A percentile compares a stretch with the other conserved stretches of the same genome.
Conservation (phyloP, 2,113 vertebrate genomes). For the Chunga burmeisteri region DNA sequence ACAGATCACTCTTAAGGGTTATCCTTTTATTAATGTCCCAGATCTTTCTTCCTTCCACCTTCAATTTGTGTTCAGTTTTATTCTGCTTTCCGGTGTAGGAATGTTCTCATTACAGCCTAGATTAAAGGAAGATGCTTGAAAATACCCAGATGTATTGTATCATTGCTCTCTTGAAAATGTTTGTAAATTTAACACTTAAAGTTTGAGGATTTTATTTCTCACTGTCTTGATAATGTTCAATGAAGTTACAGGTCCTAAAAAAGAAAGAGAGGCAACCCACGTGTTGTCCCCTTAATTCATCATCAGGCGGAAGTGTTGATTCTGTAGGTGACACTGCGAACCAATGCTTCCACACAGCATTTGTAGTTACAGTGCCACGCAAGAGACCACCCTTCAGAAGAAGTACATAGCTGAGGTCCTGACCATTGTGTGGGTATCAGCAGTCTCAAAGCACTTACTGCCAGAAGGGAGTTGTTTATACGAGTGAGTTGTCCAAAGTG, state of each 20-base stretch:
- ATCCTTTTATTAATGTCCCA: background rate
- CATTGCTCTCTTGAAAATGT: background rate
- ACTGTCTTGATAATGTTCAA: background rate
- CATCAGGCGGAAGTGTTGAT: background rate
- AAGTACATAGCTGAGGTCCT: background rate
- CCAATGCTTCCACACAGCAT: background rate
- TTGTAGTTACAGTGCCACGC: background rate
- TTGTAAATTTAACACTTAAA: background rate
- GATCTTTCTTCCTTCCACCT: background rate
- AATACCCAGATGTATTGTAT: background rate
- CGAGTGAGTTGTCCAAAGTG: background rate
- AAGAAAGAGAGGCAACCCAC: background rate
- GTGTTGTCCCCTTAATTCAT: background rate
- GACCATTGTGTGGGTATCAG: background rate
- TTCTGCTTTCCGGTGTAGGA: background rate
- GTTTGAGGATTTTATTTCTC: background rate
- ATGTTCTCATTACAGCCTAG: background rate
- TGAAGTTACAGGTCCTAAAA: background rate
- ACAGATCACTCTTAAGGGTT: rapidly evolving
- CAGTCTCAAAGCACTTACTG: background rate
- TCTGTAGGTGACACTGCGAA: conserved; percentile 21
- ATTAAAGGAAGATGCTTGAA: background rate
- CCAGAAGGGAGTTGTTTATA: background rate
- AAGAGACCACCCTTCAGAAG: background rate
- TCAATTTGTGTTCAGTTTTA: background rate